Evolutionary conservation across 2,113 vertebrate genomes (phyloP).

Genomic region (Leptodactylus fuscus): DNA sequence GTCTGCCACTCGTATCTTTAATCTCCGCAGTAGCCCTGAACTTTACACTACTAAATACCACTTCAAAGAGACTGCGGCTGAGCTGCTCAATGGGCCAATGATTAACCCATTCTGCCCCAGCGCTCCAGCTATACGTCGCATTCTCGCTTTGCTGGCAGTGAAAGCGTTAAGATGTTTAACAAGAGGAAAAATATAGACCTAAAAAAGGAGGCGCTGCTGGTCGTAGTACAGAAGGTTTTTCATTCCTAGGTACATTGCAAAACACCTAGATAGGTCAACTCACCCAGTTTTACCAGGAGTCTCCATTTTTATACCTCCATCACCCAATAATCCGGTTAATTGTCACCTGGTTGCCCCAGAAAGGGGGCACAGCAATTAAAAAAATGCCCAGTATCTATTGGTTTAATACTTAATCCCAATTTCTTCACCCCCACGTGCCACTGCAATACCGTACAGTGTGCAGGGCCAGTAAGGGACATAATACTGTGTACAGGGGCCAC

Average conservation of each 20-base stretch:
- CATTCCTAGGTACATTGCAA: not conserved
- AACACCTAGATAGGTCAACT: not conserved
- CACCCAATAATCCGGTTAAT: too few relatives aligned
- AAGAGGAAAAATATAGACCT: not conserved
- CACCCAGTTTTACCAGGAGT: too few relatives aligned
- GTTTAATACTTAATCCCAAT: too few relatives aligned
- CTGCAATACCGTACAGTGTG: too few relatives aligned
- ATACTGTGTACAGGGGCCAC: too few relatives aligned
- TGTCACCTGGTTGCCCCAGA: too few relatives aligned
- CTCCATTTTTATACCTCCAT: too few relatives aligned
- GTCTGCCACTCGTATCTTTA: slow-evolving; percentile 76
- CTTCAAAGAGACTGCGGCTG: slow-evolving; percentile 64
- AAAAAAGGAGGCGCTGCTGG: not conserved
- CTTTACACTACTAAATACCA: slow-evolving; percentile 69
- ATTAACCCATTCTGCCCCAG: slow-evolving; percentile 39
- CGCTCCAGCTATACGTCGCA: not conserved
- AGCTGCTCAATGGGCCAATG: slow-evolving; percentile 39
- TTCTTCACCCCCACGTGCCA: too few relatives aligned
- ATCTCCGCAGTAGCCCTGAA: slow-evolving; percentile 72
- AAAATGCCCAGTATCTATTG: too few relatives aligned
- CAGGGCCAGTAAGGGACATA: too few relatives aligned
- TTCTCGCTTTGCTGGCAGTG: not conserved
- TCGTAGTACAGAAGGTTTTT: not conserved
- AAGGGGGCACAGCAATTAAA: too few relatives aligned
- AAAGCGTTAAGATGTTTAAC: not conserved